phyloP scores from a whole-genome alignment of 2,888 invertebrate genomes.

The Drosophila borborema region DNA sequence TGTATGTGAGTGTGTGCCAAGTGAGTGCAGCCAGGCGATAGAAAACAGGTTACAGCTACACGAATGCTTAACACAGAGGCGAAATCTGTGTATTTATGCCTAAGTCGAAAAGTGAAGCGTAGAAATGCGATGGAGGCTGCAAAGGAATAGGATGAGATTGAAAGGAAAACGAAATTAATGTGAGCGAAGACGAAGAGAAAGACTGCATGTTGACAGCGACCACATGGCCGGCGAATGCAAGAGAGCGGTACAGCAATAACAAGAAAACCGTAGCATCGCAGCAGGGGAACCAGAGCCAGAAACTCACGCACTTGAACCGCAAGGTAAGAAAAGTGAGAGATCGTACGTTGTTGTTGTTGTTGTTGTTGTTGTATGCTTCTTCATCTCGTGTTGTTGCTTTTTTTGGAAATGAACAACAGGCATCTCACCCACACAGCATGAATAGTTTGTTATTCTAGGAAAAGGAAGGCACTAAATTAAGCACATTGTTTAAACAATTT shows the following conservation, averaged over 20 bases:
- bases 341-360: constrained; percentile 18
- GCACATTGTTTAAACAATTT: constrained; percentile 64
- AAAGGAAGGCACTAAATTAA: constrained; percentile 42
- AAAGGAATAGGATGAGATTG: constrained; percentile 53
- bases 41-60: constrained; percentile 70
- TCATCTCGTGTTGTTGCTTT: constrained; percentile 18
- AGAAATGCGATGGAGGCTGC: constrained; percentile 40
- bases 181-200: constrained; percentile 32
- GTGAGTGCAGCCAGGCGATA: constrained; percentile 55
- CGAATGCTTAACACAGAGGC: constrained; percentile 32
- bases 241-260: constrained; percentile 17
- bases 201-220: constrained; percentile 40
- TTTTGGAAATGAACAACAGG: constrained; percentile 43
- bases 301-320: constrained; percentile 28
- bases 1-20: constrained; percentile 13
- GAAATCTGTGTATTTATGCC: constrained; percentile 41
- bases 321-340: constrained; percentile 42
- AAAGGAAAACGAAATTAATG: constrained; percentile 67
- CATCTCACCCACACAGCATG: constrained; percentile 46
- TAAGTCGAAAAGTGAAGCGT: constrained; percentile 50
- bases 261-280: constrained; percentile 57
- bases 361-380: constrained; percentile 21
- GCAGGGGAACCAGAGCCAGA: constrained; percentile 60
- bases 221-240: constrained; percentile 61
- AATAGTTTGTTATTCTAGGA: constrained; percentile 37